Conservation (phyloP, 2,797 vertebrate genomes). For the Jordanella pulchra region DNA sequence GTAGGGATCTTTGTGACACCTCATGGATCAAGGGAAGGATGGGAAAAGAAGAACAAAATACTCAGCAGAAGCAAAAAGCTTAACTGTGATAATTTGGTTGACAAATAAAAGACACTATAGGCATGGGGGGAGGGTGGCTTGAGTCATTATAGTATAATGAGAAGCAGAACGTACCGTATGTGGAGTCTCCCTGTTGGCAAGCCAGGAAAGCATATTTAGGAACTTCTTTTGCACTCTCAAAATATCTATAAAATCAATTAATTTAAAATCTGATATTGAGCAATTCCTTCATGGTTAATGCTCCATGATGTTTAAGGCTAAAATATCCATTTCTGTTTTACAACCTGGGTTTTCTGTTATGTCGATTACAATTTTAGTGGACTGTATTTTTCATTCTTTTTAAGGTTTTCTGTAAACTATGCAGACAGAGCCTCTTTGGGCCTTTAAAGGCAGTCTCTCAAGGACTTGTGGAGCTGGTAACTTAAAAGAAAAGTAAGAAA, state of each 20-base stretch:
- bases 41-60: slow-evolving; percentile 32
- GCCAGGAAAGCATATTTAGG: slow-evolving; percentile 39
- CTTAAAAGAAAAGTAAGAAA: slow-evolving; percentile 60
- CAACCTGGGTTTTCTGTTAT: slow-evolving; percentile 20
- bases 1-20: slow-evolving; percentile 26
- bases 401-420: slow-evolving; percentile 50
- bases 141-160: slow-evolving; percentile 62
- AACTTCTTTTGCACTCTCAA: slow-evolving; percentile 1
- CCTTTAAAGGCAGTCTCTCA: slow-evolving; percentile 51
- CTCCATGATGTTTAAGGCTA: slow-evolving; percentile 7
- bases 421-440: slow-evolving; percentile 55
- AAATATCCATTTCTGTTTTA: slow-evolving; percentile 6
- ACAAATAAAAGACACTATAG: slow-evolving; percentile 68
- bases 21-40: slow-evolving; percentile 31
- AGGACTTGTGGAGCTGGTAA: slow-evolving; percentile 53
- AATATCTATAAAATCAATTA: no score
- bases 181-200: no score
- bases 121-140: slow-evolving; percentile 50
- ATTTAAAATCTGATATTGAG: slow-evolving; percentile 10
- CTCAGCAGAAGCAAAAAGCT: slow-evolving; percentile 52
- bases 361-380: slow-evolving; percentile 36
- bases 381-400: slow-evolving; percentile 9
- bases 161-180: slow-evolving; percentile 68
- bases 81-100: slow-evolving; percentile 68
- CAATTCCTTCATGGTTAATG: slow-evolving; percentile 9